Percentiles rank a stretch among this genome's conserved stretches.
These are phyloP conservation scores for Eulacestoma nigropectus DNA, from an alignment of 2,113 vertebrate genomes.

Conservation along the genomic window DNA sequence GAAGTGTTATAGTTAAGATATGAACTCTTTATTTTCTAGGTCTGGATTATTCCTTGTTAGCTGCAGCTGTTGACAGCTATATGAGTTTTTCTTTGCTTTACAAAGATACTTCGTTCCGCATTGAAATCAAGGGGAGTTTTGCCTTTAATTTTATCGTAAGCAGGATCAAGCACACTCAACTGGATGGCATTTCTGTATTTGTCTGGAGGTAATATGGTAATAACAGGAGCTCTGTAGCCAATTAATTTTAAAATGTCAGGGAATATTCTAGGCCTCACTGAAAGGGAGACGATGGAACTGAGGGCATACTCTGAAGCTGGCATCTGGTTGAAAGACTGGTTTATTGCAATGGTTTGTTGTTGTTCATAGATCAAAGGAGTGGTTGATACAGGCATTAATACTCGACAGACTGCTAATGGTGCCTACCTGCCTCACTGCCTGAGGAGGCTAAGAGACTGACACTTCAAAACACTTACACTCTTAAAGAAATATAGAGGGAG, in stretches of 20 bases:
- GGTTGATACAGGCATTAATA: background rate
- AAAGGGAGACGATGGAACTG: background rate
- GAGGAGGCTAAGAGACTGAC: background rate
- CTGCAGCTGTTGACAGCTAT: background rate
- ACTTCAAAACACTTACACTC: background rate
- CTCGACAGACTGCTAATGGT: background rate
- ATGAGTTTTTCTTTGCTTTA: background rate
- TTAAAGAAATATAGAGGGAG: background rate
- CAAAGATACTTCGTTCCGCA: background rate
- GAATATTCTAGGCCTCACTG: background rate
- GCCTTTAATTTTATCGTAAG: background rate
- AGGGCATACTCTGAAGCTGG: background rate
- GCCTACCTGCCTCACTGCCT: background rate
- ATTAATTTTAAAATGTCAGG: background rate
- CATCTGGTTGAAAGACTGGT: background rate
- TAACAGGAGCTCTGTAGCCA: background rate
- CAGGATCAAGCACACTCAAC: background rate
- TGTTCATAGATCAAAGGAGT: background rate
- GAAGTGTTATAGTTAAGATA: background rate
- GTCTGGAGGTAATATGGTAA: background rate
- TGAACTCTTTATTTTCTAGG: background rate
- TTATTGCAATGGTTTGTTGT: background rate
- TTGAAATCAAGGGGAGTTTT: background rate
- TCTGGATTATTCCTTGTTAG: background rate
- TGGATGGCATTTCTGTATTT: background rate